These are phyloP conservation scores for Lumbricus terrestris DNA, from an alignment of 2,888 invertebrate species.

Conservation along the genomic window DNA sequence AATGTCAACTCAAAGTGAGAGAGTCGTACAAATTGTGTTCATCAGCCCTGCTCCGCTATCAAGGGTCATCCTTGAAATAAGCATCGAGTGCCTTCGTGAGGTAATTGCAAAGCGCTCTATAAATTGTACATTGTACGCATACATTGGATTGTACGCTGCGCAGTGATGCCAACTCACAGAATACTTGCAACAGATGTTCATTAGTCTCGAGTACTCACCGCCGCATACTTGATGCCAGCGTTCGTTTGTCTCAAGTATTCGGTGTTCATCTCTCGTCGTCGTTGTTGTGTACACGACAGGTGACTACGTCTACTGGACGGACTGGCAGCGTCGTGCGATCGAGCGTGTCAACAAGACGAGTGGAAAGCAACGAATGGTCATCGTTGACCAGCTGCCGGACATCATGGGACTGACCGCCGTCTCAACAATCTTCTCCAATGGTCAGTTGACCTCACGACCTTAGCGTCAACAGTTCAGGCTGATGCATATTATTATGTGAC, in stretches of 20 bases:
- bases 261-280: not conserved
- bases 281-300: no score
- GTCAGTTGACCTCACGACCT: constrained; percentile 63
- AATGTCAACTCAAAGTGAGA: no score
- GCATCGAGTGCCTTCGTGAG: no score
- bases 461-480: constrained; percentile 88
- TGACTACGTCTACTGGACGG: constrained; percentile 92
- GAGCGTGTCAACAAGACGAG: constrained; percentile 82
- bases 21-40: no score
- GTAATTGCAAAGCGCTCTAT: no score
- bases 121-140: no score
- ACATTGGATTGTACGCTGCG: no score
- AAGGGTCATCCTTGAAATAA: no score
- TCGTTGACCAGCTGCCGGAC: constrained; percentile 81
- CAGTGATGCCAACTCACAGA: no score
- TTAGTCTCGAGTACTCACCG: not conserved
- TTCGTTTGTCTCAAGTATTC: not conserved
- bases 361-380: constrained; percentile 44
- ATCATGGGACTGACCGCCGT: constrained; percentile 90
- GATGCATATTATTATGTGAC: no score
- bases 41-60: no score
- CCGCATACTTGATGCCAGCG: not conserved
- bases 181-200: not conserved
- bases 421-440: constrained; percentile 65
- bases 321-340: constrained; percentile 87